These are phyloP conservation scores for Rhysida immarginata DNA, from an alignment of 1,140 invertebrate genomes.

Conservation along the genomic window DNA sequence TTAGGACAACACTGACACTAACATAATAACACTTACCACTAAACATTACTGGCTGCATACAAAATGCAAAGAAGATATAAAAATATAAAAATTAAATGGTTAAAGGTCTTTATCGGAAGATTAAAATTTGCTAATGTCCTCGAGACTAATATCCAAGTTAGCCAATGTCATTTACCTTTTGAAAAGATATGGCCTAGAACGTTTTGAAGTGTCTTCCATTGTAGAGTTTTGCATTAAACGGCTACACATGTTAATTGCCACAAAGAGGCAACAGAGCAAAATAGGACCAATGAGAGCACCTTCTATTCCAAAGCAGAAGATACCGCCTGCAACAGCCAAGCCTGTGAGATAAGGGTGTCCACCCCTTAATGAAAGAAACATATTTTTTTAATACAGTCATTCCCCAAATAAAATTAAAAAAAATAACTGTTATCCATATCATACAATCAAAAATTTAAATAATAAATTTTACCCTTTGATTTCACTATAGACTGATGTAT, in stretches of 20 bases:
- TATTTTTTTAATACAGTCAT: background rate
- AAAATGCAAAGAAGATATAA: too few species aligned
- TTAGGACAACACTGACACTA: too few species aligned
- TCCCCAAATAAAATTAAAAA: too few species aligned
- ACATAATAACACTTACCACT: too few species aligned
- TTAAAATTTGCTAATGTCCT: too few species aligned
- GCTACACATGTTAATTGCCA: constrained; percentile 54
- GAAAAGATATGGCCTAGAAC: background rate
- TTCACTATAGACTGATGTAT: constrained; percentile 90
- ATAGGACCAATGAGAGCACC: constrained; percentile 93
- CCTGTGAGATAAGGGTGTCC: constrained; percentile 98
- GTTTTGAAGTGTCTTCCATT: background rate
- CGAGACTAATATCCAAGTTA: too few species aligned
- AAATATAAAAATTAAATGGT: too few species aligned
- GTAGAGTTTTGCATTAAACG: constrained; percentile 7
- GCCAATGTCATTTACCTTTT: too few species aligned
- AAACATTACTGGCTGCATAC: too few species aligned
- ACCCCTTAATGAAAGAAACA: constrained; percentile 38
- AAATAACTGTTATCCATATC: too few species aligned
- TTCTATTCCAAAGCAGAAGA: constrained; percentile 90
- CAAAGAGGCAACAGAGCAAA: constrained; percentile 70
- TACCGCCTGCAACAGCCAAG: constrained; percentile 91
- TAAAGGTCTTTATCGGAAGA: too few species aligned
- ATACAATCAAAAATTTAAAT: too few species aligned
- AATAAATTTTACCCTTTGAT: constrained; percentile 98